phyloP scores from a whole-genome alignment of 1,140 invertebrate species.

The Homalodisca vitripennis region DNA sequence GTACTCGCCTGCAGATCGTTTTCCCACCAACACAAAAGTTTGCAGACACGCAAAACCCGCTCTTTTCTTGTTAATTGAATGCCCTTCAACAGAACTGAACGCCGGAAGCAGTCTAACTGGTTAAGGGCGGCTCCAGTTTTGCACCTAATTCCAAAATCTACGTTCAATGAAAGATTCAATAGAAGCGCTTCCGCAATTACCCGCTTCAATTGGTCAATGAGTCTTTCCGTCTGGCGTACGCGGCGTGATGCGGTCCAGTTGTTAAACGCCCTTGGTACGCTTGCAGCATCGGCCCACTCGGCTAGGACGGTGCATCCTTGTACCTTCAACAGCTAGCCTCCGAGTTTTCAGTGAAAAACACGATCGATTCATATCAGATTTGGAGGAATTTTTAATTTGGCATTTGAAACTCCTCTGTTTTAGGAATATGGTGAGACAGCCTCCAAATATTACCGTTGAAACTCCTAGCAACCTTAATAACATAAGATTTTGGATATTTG shows the following conservation, averaged over 20 bases:
- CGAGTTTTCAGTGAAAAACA: too few relatives aligned
- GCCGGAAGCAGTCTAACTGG: constrained; percentile 11
- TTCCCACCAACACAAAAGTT: too few relatives aligned
- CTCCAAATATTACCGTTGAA: too few relatives aligned
- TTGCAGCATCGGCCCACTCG: background rate
- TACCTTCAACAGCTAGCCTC: background rate
- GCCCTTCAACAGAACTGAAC: background rate
- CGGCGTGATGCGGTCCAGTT: too few relatives aligned
- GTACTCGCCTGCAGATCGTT: too few relatives aligned
- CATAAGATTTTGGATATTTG: too few relatives aligned
- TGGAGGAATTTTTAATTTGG: too few relatives aligned
- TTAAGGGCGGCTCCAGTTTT: constrained; percentile 21
- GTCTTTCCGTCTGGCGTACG: constrained; percentile 1
- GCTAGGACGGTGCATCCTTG: background rate
- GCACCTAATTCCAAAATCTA: constrained; percentile 27
- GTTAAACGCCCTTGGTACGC: too few relatives aligned
- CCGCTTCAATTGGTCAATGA: constrained; percentile 25
- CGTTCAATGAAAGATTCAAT: constrained; percentile 18
- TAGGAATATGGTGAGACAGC: too few relatives aligned
- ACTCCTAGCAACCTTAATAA: too few relatives aligned
- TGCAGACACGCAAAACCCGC: background rate
- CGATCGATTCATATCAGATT: too few relatives aligned
- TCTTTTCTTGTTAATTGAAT: background rate
- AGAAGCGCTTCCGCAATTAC: constrained; percentile 24
- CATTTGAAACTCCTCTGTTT: too few relatives aligned